Base-by-base conservation (phyloP, 2,888 invertebrate genomes). In the Villa cingulata region DNA sequence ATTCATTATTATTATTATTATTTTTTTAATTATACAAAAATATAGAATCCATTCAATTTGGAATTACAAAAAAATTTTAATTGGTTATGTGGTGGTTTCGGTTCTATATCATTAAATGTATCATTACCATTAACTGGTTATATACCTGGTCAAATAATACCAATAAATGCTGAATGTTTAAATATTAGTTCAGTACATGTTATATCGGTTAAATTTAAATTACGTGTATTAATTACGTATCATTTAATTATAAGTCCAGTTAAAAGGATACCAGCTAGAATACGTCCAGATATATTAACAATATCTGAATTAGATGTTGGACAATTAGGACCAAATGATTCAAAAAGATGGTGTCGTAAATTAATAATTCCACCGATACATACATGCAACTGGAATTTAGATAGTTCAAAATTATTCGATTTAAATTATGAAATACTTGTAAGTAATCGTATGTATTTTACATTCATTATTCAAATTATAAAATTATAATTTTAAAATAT, bases 271-370 rank as follows among this genome's bases (percentile, higher is more conserved):
- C 29, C 29, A 32, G 29, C 29, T 32, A 32, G 29, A 32, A 32
- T 32, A 32, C 29, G 12, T 12, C 29, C 29, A 7, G 46, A 48
- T 37, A 49, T 42, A 39, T 41, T 50, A 12, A 65, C 72, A 4
- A 70, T 82, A 37, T 59, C 74, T 37, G 76, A 78, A 49, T 60
- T 78, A 10, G 74, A 75, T 57, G 74, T 79, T 53, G 81, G 80
- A 0, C 76, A 77, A 0, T 73, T 77, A 0, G 72, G 71, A 1
- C 29, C 29, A 32, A 32, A 32, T 32, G 29, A 32, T 12, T 45
- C 19, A 40, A 34, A 34, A 45, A 45, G 39, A 20, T 39, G 15
- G 12, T 6, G 15, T 42, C 56, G 61, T 32, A 60, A 68, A 16
- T 68, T 68, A 23, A 61, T 66, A 20, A 61, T 67, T 16, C 64